Evolutionary conservation across 2,888 invertebrate species (phyloP).

Genomic region (Heliconius ismenius): DNA sequence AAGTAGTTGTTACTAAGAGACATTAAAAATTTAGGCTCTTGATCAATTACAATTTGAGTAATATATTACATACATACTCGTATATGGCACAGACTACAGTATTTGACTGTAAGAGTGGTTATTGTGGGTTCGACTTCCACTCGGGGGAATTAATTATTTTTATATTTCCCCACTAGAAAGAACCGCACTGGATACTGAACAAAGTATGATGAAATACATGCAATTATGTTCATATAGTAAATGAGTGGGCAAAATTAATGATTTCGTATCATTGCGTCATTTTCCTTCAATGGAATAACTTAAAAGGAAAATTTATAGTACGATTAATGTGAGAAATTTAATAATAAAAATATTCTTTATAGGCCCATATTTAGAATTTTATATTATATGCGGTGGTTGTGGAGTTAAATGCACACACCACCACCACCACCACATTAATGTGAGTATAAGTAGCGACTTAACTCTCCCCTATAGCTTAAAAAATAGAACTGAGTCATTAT

Average conservation of each 20-base stretch:
- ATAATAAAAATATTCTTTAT: background rate
- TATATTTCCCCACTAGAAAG: no score
- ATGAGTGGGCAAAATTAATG: background rate
- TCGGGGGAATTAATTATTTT: background rate
- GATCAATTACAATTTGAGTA: background rate
- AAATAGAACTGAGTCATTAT: background rate
- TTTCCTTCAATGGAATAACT: background rate
- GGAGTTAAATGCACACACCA: background rate
- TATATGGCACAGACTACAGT: no score
- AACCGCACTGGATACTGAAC: background rate
- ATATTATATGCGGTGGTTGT: background rate
- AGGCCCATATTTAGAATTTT: background rate
- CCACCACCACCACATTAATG: no score
- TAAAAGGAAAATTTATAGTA: background rate
- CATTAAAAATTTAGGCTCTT: background rate
- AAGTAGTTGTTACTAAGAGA: slow-evolving; percentile 1
- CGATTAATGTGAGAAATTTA: slow-evolving; percentile 1
- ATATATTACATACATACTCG: no score
- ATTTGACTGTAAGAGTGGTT: no score
- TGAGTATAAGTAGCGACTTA: background rate
- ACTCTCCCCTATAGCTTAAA: no score
- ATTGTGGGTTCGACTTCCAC: background rate
- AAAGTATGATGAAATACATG: background rate
- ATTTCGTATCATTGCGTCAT: background rate
- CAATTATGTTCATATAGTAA: background rate